A percentile compares a stretch with the other conserved stretches of the same genome.
These are phyloP conservation scores for Anthoscopus minutus DNA, from an alignment of 2,113 vertebrate genomes.

Conservation along the genomic window DNA sequence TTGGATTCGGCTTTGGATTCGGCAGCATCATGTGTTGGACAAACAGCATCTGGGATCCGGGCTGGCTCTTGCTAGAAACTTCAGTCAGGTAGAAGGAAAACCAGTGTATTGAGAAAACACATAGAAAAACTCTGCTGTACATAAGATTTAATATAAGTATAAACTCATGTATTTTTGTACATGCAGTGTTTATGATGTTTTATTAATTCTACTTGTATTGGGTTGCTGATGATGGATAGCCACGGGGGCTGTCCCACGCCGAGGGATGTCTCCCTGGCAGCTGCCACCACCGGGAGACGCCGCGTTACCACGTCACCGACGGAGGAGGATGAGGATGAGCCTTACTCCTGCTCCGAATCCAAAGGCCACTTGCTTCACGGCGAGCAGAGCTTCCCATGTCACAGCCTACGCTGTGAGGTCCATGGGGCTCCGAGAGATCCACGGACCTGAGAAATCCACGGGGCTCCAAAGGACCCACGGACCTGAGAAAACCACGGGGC, in stretches of 20 bases:
- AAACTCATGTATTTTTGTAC: background rate
- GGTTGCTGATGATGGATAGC: background rate
- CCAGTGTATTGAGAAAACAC: background rate
- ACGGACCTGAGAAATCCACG: background rate
- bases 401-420: background rate
- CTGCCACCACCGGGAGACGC: background rate
- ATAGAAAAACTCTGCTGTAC: accelerated
- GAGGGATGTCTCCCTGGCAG: background rate
- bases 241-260: background rate
- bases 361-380: background rate
- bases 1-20: background rate
- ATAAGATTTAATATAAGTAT: too few species aligned
- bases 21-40: background rate
- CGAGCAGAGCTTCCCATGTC: background rate
- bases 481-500: background rate
- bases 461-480: background rate
- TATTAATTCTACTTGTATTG: background rate
- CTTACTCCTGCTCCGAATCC: background rate
- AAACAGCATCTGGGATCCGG: background rate
- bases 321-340: background rate
- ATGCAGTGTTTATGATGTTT: background rate
- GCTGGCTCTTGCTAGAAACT: background rate
- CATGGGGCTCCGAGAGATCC: background rate
- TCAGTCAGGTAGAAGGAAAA: background rate
- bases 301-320: accelerated